Base-by-base conservation (phyloP, 1,140 invertebrate genomes). In the Brachionus rubens region DNA sequence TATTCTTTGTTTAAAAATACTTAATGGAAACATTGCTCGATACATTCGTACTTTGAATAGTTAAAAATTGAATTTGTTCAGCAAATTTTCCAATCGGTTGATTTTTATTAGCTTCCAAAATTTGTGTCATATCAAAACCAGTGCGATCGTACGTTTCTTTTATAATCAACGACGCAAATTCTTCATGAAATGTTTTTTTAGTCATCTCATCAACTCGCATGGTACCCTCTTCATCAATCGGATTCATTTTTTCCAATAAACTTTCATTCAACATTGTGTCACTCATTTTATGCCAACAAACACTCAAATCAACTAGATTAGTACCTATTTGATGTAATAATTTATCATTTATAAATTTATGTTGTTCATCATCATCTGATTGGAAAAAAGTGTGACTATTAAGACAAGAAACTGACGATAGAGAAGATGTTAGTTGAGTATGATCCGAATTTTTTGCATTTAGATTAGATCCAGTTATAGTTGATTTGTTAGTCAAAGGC, bases 261-360 rank as follows among this genome's bases (percentile, higher is more conserved):
- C 43, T 36, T 24, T 4, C 19, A 43, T 36, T 65, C 10, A 59
- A 36, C n/a, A 19, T 30, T 59, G 33, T 59, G 7, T 28, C 59
- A 36, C 16, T 6, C 59, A 65, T 54, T 30, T 50, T 72, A 36
- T 72, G 68, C 68, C 68, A 72, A 28, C 68, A 72, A 54, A 72
- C 68, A 30, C 28, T 50, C 47, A 72, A 54, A 54, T 72, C 68
- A 72, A 54, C 36, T 10, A 72, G 46, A 72, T 72, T 72, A 12
- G 68, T 72, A 54, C 68, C 68, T 72, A 72, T 72, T 50, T 72
- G 68, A 72, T 72, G 68, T 54, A 54, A 50, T 43, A 65, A 65
- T 65, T 65, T 65, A 65, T 65, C 40, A 65, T 65, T 43, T 14
- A 43, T 1, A 65, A 65, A 43, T 43, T 19, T 41, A 43, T 41